phyloP scores from a whole-genome alignment of 2,113 vertebrate genomes.

The Mionectes macconnelli region DNA sequence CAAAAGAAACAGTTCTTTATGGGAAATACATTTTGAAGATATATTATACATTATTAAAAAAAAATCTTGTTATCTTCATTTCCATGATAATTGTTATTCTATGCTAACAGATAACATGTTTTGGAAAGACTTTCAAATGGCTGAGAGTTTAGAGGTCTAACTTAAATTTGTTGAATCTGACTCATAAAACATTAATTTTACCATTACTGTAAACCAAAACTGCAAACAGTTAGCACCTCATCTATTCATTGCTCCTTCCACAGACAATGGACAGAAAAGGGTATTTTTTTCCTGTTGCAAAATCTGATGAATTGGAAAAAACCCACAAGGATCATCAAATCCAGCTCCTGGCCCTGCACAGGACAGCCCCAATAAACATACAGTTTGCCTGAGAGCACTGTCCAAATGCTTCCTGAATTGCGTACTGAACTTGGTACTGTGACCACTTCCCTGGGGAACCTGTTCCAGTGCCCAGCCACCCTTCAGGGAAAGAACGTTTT shows the following conservation, averaged over 20 bases:
- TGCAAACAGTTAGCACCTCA: background rate
- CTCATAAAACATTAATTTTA: background rate
- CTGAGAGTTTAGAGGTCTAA: background rate
- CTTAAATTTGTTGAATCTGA: background rate
- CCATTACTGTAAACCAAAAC: no score
- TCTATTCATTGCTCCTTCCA: background rate
- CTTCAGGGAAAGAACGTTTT: background rate
- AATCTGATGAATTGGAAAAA: background rate
- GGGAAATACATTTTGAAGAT: background rate
- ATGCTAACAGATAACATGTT: background rate
- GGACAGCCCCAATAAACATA: background rate
- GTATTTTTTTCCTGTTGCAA: background rate
- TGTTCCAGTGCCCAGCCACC: rapidly evolving
- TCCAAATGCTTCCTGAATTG: background rate
- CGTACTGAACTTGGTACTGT: background rate
- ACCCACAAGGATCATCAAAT: background rate
- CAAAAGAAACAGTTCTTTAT: background rate
- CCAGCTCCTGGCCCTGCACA: no score
- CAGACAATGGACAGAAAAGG: background rate
- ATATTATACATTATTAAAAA: background rate
- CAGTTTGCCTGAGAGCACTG: background rate
- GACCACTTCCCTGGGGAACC: background rate
- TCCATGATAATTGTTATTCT: background rate
- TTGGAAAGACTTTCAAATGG: background rate
- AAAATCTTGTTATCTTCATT: background rate